These are phyloP conservation scores for Ectemnius cavifrons DNA, from an alignment of 2,888 invertebrate genomes.

Conservation along the genomic window DNA sequence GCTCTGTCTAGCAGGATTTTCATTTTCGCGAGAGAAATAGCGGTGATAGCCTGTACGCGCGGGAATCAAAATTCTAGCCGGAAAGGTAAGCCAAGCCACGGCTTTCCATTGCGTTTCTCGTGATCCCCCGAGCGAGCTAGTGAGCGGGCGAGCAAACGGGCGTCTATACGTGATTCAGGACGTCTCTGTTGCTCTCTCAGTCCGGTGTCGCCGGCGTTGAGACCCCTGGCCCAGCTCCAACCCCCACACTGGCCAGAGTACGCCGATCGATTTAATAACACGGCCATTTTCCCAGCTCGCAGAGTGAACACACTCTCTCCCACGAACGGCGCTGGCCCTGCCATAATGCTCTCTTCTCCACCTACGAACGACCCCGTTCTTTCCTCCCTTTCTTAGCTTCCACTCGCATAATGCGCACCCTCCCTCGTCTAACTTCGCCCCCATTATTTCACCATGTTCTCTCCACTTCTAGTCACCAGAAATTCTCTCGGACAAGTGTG, in stretches of 20 bases:
- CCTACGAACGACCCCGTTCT: conserved; percentile 40
- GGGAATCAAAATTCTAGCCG: too few species aligned
- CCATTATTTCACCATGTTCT: too few species aligned
- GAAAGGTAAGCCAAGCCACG: too few species aligned
- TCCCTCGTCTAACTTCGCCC: too few species aligned
- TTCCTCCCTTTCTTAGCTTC: conserved; percentile 46
- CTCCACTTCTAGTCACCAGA: too few species aligned
- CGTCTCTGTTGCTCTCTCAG: conserved; percentile 33
- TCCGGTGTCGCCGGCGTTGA: conserved; percentile 12
- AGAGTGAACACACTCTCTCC: conserved; percentile 62
- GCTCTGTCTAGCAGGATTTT: too few species aligned
- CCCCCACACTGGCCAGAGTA: conserved; percentile 63
- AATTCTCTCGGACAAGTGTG: too few species aligned
- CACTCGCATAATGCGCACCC: conserved; percentile 26
- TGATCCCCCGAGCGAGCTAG: conserved; percentile 2
- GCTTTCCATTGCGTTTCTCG: too few species aligned
- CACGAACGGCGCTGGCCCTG: conserved; percentile 24
- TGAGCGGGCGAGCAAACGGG: background rate
- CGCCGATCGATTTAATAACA: conserved; percentile 76
- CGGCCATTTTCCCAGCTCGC: conserved; percentile 74
- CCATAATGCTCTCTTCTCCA: conserved; percentile 41
- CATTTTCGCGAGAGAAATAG: too few species aligned
- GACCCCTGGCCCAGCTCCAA: conserved; percentile 65
- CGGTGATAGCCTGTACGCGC: too few species aligned
- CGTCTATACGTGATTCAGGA: conserved; percentile 4